Base-by-base conservation (phyloP, 2,888 invertebrate species). In the Xylocampa areola region DNA sequence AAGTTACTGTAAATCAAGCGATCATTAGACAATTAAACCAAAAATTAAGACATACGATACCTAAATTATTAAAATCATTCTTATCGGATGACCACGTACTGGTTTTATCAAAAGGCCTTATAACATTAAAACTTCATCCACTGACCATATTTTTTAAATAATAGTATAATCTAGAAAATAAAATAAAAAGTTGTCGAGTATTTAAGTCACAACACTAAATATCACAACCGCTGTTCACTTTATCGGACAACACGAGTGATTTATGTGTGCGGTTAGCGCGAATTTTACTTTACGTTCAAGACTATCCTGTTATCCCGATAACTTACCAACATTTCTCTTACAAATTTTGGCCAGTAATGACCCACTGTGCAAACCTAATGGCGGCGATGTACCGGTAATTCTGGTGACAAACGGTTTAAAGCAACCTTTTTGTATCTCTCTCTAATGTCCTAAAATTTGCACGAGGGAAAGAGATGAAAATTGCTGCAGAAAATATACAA, bases 261-360 rank as follows among this genome's bases (percentile, higher is more conserved):
- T 75, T 36, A 75, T 59, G 45, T 21, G 37, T 35, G 19, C 52
- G 25, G 52, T 75, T 60, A 55, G 43, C 35, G 19, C 40, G 44
- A 47, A 60, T 50, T 60, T 53, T 54, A 60, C 25, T n/a, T n/a
- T 40, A 44, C 14, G 8, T 48, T 30, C 19, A 65, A 45, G 49
- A 40, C 50, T 49, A 47, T 39, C 32, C 29, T 43, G 53, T 50
- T 58, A 41, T 37, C 36, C 52, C 41, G 66, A 70, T 73, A 75
- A 55, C 50, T 55, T 49, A 32, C 44, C 43, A 41, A 43, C 59
- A 48, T 57, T 69, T 68, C 50, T 58, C 68, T 72, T 73, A 73
- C 67, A 77, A 78, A 78, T 73, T 73, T 58, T 27, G 57, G 61
- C 59, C 55, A 57, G 66, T 75, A 77, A 78, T 76, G 67, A 68